Evolutionary conservation across 2,888 invertebrate species (phyloP), one percentile per base, ranked within the genome.

Genomic region (Drosophila phalerata): DNA sequence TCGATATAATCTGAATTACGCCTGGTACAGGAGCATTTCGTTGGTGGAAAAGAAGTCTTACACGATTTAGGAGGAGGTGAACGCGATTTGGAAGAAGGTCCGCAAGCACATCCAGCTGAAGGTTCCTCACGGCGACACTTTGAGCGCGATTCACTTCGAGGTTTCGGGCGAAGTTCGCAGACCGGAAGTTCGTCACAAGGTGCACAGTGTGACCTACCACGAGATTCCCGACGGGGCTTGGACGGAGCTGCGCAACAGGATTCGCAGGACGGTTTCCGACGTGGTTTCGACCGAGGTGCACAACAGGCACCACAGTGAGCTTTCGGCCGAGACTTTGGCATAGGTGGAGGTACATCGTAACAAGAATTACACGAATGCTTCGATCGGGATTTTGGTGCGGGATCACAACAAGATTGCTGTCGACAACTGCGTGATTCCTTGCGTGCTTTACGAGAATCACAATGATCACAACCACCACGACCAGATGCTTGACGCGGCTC

Each of bases 1-100:
- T 80, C 63, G 2, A 34, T 15, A 5, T 77, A 80, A 19, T 72
- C 30, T 1, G 43, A 32, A 3, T 22, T 56, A 4, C 22, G n/a
- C 22, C 43, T 34, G 15, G 4, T 15, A 6, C 34, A 34, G 19
- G 4, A 13, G n/a, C n/a, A 55, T 5, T 15, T 13, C 30, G 30
- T n/a, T n/a, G n/a, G n/a, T n/a, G n/a, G n/a, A n/a, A n/a, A n/a
- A n/a, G n/a, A n/a, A n/a, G n/a, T n/a, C n/a, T n/a, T n/a, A n/a
- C n/a, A n/a, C 0, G 19, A 2, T 4, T 42, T 19, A 11, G 28
- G 9, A 42, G 42, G 2, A 19, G 42, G 17, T 9, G 8, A 5
- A 25, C 19, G 28, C 0, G 15, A 1, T 3, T 40, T 17, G 15
- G 40, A 9, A 17, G 10, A 17, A 17, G 9, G 17, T 17, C 2